Base-by-base conservation (phyloP, 2,888 invertebrate genomes). In the Palloptera scutellata region DNA sequence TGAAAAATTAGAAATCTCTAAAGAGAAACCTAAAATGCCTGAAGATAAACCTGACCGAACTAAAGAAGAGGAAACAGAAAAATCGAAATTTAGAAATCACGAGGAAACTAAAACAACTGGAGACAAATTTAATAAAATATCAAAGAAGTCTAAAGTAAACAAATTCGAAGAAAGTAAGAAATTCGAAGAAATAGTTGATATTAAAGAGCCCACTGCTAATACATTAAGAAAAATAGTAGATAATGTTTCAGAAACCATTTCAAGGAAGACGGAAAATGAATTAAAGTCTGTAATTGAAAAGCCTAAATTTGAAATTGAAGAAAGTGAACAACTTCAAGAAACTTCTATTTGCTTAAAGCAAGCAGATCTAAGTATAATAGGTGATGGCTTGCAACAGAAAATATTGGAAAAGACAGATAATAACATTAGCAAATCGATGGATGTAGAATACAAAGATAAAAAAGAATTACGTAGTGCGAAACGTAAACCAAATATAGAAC, bases 401-500 rank as follows among this genome's bases (percentile, higher is more conserved):
- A 59, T 66, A 63, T 55, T 58, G 65, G 48, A 63, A 59, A 42
- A 62, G 62, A 53, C 45, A 53, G 43, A 15, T 10, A 60, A 53
- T 5, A 55, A 30, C 9, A 40, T 52, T 17, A 53, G 2, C 1
- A 66, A 63, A 43, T 54, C 79, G 4, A 72, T 75, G 70, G 78
- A 77, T 61, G 75, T 72, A 5, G 78, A 79, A 67, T 79, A 80
- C 70, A 78, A 76, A 68, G 76, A 75, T 20, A 78, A 64, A 59
- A 79, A 77, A 51, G 81, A 79, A 69, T 71, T 73, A 1, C 78
- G 82, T 6, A 79, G 69, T 65, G 77, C 79, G 10, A 81, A 79
- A 70, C 79, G 83, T 0, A 74, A 77, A 17, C 85, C 85, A 0
- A 77, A 75, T 15, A 74, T 85, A 15, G 83, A 85, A 42, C 91